phyloP scores from a whole-genome alignment of 2,888 invertebrate species.

The Hypena proboscidalis region DNA sequence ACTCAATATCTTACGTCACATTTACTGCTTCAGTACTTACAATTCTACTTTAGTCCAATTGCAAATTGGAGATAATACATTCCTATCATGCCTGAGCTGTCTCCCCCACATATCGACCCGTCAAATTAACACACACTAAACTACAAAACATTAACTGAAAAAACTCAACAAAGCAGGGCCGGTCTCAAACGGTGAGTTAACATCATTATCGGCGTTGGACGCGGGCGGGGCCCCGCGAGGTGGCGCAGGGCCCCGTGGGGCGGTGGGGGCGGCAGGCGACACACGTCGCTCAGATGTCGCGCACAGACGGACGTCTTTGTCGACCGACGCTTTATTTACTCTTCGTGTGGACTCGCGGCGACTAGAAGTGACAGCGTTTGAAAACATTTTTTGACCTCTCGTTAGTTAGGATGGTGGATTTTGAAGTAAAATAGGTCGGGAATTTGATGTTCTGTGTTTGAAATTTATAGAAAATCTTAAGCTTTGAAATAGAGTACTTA shows the following conservation, averaged over 20 bases:
- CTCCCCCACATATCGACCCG: conserved; percentile 9
- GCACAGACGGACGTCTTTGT: conserved; percentile 84
- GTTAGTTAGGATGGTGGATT: conserved; percentile 52
- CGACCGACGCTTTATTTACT: conserved; percentile 82
- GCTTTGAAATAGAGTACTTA: no score
- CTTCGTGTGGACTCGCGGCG: conserved; percentile 60
- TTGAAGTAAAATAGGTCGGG: conserved; percentile 22
- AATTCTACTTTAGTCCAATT: no score
- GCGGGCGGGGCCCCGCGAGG: conserved; percentile 38
- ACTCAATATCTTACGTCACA: no score
- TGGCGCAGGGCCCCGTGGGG: conserved; percentile 26
- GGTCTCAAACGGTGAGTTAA: conserved; percentile 80
- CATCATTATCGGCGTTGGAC: conserved; percentile 80
- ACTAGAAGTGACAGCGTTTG: conserved; percentile 71
- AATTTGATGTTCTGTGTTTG: neutral
- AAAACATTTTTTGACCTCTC: conserved; percentile 52
- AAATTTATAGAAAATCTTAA: no score
- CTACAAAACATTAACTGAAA: conserved; percentile 59
- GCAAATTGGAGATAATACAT: no score
- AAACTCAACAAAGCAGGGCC: conserved; percentile 76
- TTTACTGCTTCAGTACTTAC: no score
- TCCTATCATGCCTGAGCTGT: no score
- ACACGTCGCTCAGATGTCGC: conserved; percentile 84
- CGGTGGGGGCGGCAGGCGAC: conserved; percentile 63
- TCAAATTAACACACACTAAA: conserved; percentile 45